Evolutionary conservation across 2,113 vertebrate species (phyloP).

Genomic region (Paracyprichromis sp.): DNA sequence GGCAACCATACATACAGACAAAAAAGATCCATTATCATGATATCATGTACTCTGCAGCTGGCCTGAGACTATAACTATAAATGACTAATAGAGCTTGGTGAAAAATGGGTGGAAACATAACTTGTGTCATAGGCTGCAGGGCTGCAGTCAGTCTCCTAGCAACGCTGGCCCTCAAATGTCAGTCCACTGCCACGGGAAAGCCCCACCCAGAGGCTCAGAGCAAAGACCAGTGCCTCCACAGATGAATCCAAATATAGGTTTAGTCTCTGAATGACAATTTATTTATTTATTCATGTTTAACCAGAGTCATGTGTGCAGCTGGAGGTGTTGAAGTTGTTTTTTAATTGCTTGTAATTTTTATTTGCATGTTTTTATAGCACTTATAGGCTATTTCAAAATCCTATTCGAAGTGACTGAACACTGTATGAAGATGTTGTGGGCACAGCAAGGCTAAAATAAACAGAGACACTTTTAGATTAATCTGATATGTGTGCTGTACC

Average conservation of each 20-base stretch:
- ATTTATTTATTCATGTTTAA: background rate
- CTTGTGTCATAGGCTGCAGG: background rate
- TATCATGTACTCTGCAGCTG: background rate
- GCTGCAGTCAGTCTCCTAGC: slow-evolving; percentile 9
- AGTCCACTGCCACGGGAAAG: background rate
- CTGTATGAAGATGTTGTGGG: too few species aligned
- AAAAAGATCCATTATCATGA: background rate
- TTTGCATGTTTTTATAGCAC: background rate
- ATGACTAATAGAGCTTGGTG: background rate
- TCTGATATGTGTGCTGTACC: background rate
- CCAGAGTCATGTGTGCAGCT: background rate
- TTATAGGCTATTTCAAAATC: background rate
- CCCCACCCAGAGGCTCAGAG: background rate
- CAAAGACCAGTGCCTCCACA: background rate
- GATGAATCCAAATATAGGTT: background rate
- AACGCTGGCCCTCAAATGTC: background rate
- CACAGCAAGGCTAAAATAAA: too few species aligned
- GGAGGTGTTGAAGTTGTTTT: background rate
- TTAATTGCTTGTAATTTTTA: background rate
- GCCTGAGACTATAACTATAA: background rate
- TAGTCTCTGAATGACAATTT: background rate
- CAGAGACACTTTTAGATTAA: background rate
- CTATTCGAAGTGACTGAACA: background rate
- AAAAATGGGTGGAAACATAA: background rate
- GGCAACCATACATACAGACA: background rate